Base-by-base conservation (phyloP, 1,140 invertebrate species). In the Nebria ingens region DNA sequence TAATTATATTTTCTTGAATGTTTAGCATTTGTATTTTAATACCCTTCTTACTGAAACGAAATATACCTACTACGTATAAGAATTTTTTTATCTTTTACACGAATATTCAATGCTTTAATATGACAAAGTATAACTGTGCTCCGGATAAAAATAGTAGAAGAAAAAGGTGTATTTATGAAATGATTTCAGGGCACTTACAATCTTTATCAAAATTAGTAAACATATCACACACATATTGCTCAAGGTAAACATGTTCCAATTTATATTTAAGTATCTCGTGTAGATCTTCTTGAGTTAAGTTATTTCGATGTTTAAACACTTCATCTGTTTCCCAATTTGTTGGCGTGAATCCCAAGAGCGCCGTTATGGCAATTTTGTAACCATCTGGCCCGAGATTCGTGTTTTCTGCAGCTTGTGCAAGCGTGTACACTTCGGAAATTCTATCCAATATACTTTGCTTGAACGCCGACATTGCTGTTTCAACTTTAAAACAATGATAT, bases 331-430 rank as follows among this genome's bases (percentile, higher is more conserved):
- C 50, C 50, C 50, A 51, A 13, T 51, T 17, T 21, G 19, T 21
- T 12, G 50, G 50, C 9, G 19, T 22, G 21, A 51, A 51, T 51
- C 50, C 50, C 19, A 51, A 23, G 19, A 51, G 21, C 9, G 50
- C 50, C 11, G 21, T 51, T 21, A 51, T 51, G 19, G 50, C 50
- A 13, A 51, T 51, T 21, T 22, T 20, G 21, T 51, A 51, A 21
- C 50, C 50, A 51, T 51, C 21, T 21, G 21, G 9, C 40, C 40
- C 40, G 9, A 45, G 17, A 17, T 45, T 4, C 17, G 17, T 17
- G 15, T 45, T 9, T n/a, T n/a, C n/a, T 3, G 6, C 17, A 4
- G 9, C 40, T 45, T 17, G 9, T 45, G 40, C 40, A 17, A 45
- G 17, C 15, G 40, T 45, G 40, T 45, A 45, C 15, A 45, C 15